Evolutionary conservation across 2,888 invertebrate species (phyloP), one percentile per base, ranked within the genome.

Genomic region (Dendrolimus pini): DNA sequence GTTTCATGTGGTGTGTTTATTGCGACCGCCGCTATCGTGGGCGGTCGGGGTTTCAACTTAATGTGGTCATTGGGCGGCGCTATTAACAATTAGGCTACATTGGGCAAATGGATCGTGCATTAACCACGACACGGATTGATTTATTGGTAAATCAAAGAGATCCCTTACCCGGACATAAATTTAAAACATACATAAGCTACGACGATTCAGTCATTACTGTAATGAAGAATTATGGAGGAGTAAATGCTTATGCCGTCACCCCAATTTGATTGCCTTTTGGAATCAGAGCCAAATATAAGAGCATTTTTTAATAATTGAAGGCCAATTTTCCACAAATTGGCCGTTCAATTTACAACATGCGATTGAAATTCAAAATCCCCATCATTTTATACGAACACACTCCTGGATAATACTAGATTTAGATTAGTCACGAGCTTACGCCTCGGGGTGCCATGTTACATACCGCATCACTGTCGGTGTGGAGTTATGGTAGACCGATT

Each of bases 51-150:
- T 75, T 80, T 80, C 82, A 80, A 79, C 78, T 78, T 86, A 88
- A 89, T 86, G 86, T 79, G 85, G 75, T 80, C 79, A 82, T 82
- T 88, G 89, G 89, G 89, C 88, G 89, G 88, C 74, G 87, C 88
- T 85, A 82, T 83, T 83, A 78, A 83, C 88, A 89, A 90, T 90
- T 90, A 90, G 82, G 82, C 78, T 81, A 83, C 85, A 84, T 80
- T 80, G 78, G 80, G 82, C 79, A 79, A 87, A 90, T 89, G 89
- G 90, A 88, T 87, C 86, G 85, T 85, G 85, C 88, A 88, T 89
- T 89, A 88, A 82, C 73, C 78, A 78, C 77, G 86, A 85, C 86
- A 80, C 81, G 74, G 84, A 89, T 89, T 87, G 89, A 90, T 90
- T 89, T 89, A 89, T 87, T 79, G 78, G 77, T 68, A 75, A 69